These are phyloP conservation scores for Phortica magna DNA, from an alignment of 2,888 invertebrate species.

Conservation along the genomic window DNA sequence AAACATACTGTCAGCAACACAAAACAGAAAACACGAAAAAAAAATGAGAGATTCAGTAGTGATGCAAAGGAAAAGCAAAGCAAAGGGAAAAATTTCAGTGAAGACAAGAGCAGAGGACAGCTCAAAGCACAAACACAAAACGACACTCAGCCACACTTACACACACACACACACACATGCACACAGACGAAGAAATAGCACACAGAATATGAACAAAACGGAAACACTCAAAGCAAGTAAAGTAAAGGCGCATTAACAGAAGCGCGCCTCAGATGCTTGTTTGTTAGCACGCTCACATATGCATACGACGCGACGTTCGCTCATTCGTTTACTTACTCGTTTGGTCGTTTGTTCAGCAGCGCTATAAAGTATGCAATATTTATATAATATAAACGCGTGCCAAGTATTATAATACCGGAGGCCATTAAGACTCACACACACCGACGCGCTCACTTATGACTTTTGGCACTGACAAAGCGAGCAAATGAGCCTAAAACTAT, in stretches of 20 bases:
- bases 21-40: background rate
- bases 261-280: slow-evolving; percentile 35
- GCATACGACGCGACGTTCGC: background rate
- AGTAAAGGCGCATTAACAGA: background rate
- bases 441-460: slow-evolving; percentile 6
- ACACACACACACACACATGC: background rate
- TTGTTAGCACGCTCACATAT: background rate
- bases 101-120: background rate
- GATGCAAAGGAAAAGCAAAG: background rate
- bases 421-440: slow-evolving; percentile 55
- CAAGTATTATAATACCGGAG: slow-evolving; percentile 56
- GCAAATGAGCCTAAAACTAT: slow-evolving; percentile 9
- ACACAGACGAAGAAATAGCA: slow-evolving; percentile 52
- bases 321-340: background rate
- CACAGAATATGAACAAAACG: slow-evolving; percentile 44
- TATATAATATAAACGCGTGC: slow-evolving; percentile 64
- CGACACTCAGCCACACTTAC: background rate
- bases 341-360: slow-evolving; percentile 34
- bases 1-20: slow-evolving; percentile 20
- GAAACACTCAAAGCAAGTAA: slow-evolving; percentile 14
- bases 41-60: background rate
- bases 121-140: slow-evolving; percentile 3
- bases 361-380: slow-evolving; percentile 70
- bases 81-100: background rate
- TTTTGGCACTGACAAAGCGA: slow-evolving; percentile 19